Evolutionary conservation across 2,113 vertebrate species (phyloP).

Genomic region (Caranx ignobilis): DNA sequence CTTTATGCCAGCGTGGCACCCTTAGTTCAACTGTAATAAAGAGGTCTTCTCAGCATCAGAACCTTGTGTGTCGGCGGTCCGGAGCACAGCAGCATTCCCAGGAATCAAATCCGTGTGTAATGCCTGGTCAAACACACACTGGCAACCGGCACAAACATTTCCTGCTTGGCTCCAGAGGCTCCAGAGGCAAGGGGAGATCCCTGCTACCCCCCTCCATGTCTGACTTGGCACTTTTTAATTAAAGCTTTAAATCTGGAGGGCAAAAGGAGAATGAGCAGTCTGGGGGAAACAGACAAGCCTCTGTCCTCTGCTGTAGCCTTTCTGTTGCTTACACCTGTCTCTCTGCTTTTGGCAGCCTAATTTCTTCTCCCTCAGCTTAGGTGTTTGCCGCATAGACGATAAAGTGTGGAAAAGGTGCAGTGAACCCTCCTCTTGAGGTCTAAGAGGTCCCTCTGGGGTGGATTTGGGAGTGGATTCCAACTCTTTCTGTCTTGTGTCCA

Average conservation of each 20-base stretch:
- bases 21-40: constrained; percentile 73
- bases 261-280: constrained; percentile 48
- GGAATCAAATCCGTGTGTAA: constrained; percentile 84
- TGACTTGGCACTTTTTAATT: constrained; percentile 85
- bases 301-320: constrained; percentile 37
- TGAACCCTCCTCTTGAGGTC: constrained; percentile 69
- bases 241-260: constrained; percentile 77
- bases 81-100: constrained; percentile 79
- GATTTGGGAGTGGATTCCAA: constrained; percentile 68
- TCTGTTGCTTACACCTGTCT: constrained; percentile 60
- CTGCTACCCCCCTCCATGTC: constrained; percentile 53
- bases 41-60: constrained; percentile 72
- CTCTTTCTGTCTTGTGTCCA: constrained; percentile 66
- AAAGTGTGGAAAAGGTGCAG: constrained; percentile 64
- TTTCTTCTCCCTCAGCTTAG: constrained; percentile 19
- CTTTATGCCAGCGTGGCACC: constrained; percentile 58
- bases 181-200: constrained; percentile 73
- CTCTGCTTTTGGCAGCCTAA: constrained; percentile 31
- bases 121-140: constrained; percentile 83
- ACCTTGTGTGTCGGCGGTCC: constrained; percentile 62
- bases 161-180: constrained; percentile 84
- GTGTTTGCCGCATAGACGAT: constrained; percentile 38
- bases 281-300: constrained; percentile 39
- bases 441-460: constrained; percentile 55
- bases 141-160: constrained; percentile 86